Evolutionary conservation across 2,113 vertebrate genomes (phyloP).

Genomic region (Ammodytes marinus): DNA sequence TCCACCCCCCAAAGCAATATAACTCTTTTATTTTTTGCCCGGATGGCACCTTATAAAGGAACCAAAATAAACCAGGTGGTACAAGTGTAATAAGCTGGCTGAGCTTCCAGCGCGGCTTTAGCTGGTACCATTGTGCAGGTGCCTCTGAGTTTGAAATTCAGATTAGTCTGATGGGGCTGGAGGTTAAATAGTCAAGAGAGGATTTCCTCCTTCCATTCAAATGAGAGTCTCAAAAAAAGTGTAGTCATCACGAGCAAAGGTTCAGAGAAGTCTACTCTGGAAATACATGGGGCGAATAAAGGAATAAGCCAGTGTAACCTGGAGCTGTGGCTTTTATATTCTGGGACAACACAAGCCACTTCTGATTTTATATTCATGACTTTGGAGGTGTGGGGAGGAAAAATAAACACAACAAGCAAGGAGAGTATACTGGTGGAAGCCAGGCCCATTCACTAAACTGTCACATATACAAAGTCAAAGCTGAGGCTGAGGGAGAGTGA

Average conservation of each 20-base stretch:
- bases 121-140: conserved; percentile 64
- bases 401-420: conserved; percentile 51
- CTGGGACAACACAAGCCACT: conserved; percentile 59
- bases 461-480: conserved; percentile 67
- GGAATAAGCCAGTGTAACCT: conserved; percentile 46
- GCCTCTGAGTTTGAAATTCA: conserved; percentile 62
- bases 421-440: conserved; percentile 43
- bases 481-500: conserved; percentile 54
- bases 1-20: conserved; percentile 51
- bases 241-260: conserved; percentile 37
- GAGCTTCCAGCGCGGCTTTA: conserved; percentile 42
- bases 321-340: conserved; percentile 53
- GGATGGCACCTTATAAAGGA: conserved; percentile 44
- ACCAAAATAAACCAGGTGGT: conserved; percentile 43
- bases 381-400: conserved; percentile 33
- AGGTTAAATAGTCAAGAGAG: conserved; percentile 65
- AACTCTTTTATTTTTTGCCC: conserved; percentile 28
- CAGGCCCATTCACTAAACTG: conserved; percentile 46
- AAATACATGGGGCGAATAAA: conserved; percentile 57
- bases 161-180: conserved; percentile 52
- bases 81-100: conserved; percentile 46
- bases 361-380: conserved; percentile 75
- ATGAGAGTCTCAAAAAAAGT: conserved; percentile 38
- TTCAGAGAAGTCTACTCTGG: conserved; percentile 37
- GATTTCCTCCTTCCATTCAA: conserved; percentile 65